Base-by-base conservation (phyloP, 1,140 invertebrate species). In the Heliconius melpomene region DNA sequence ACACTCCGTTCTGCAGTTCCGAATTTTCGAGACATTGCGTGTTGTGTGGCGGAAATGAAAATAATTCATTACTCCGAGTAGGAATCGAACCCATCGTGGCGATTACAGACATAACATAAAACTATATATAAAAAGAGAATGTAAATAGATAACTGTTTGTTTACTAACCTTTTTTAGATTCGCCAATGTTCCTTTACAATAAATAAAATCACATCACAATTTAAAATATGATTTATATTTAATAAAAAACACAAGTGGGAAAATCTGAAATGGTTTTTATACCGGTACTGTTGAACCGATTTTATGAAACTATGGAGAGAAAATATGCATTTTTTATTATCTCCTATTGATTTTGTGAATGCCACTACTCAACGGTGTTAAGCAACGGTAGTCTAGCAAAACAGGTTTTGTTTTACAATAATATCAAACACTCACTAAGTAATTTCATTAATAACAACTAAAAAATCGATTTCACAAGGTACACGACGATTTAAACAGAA, bases 281-380 rank as follows among this genome's bases (percentile, higher is more conserved):
- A 87, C 88, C 88, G 88, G 88, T 81, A 86, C 83, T 91, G 89
- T 89, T 86, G 87, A 90, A 89, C 87, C 84, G 85, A 89, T 88
- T 85, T 86, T 91, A 92, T 88, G 86, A 91, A 88, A 90, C 88
- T 86, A 89, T 91, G 87, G 88, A 85, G 88, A 85, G 84, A 88
- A 92, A 93, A 92, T 93, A 94, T 94, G 91, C 92, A 93, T 94
- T 94, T 94, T 94, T 94, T 92, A 93, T 94, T 89, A 92, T 89
- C 88, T 88, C 87, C 87, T 90, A 93, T 94, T 85, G 92, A 93
- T 94, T 91, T 82, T 83, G 84, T 82, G 87, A 73, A 81, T 72
- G 80, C 84, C 79, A 79, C 77, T 57, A 79, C 80, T 50, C 75
- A 73, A 78, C 78, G 78, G 85, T 82, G 71, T 84, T 83, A 72